A percentile compares a stretch with the other conserved stretches of the same genome.
These are phyloP conservation scores for Orius insidiosus DNA, from an alignment of 1,140 invertebrate species.

Conservation along the genomic window DNA sequence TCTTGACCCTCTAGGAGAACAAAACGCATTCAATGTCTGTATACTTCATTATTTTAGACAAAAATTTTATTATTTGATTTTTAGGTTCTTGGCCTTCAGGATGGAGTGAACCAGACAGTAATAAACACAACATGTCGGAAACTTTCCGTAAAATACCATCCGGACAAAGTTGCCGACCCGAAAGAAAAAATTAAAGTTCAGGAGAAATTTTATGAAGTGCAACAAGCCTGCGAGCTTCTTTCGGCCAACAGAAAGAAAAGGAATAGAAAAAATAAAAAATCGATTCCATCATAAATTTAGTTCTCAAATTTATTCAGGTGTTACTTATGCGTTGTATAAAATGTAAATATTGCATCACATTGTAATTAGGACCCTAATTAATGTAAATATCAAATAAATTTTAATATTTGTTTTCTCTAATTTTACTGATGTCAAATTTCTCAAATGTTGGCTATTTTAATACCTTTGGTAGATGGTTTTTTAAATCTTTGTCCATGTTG, in stretches of 20 bases:
- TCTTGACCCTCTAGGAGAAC: slow-evolving; percentile 74
- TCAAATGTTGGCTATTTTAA: too few species aligned
- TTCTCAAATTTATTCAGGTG: too few species aligned
- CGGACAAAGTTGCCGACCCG: slow-evolving; percentile 71
- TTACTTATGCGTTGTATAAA: too few species aligned
- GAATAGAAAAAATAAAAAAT: slow-evolving; percentile 49
- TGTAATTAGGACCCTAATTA: too few species aligned
- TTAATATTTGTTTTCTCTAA: too few species aligned
- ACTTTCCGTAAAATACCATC: slow-evolving; percentile 77
- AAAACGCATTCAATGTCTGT: slow-evolving; percentile 68
- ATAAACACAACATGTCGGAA: slow-evolving; percentile 64
- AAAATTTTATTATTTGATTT: slow-evolving; percentile 13
- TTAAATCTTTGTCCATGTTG: too few species aligned
- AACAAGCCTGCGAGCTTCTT: slow-evolving; percentile 78
- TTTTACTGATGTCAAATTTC: too few species aligned
- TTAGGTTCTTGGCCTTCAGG: slow-evolving; percentile 55
- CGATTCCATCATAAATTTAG: background rate
- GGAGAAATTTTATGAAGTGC: slow-evolving; percentile 81
- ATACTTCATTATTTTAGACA: background rate
- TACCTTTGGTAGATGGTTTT: too few species aligned
- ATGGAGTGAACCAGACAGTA: slow-evolving; percentile 62
- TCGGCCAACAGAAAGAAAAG: slow-evolving; percentile 65
- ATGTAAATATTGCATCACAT: too few species aligned
- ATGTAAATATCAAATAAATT: too few species aligned
- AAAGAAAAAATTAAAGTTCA: slow-evolving; percentile 44